Conservation (phyloP, 2,888 invertebrate genomes). For the Halictus quadricinctus region DNA sequence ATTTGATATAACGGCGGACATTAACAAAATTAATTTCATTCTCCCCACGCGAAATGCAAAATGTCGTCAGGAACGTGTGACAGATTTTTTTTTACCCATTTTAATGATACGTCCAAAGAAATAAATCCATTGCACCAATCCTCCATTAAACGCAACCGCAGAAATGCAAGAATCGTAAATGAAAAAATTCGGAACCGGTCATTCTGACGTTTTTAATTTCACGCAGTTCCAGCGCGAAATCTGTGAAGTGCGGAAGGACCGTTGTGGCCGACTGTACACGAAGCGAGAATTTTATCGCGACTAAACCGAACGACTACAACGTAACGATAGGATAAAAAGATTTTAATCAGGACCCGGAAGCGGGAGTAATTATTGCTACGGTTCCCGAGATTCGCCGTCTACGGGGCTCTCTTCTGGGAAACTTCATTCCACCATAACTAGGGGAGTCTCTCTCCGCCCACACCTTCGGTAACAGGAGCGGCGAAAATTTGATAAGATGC, state of each 20-base stretch:
- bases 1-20: neutral
- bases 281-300: neutral
- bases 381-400: neutral
- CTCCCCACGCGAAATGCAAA: neutral
- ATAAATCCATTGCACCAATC: neutral
- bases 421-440: neutral
- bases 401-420: neutral
- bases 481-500: conserved; percentile 41
- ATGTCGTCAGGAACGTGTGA: neutral
- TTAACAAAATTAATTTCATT: neutral
- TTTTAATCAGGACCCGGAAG: neutral
- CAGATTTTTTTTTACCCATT: neutral
- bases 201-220: neutral
- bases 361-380: conserved; percentile 1
- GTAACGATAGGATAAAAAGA: neutral
- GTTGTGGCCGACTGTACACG: too few relatives aligned
- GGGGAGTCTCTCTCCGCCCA: neutral
- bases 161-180: neutral
- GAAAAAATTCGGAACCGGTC: too few relatives aligned
- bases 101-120: neutral
- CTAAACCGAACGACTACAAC: neutral
- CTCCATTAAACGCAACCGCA: neutral
- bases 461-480: neutral
- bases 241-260: too few relatives aligned
- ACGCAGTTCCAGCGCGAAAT: too few relatives aligned